phyloP scores from a whole-genome alignment of 2,113 vertebrate genomes.

The Syrmaticus mikado region DNA sequence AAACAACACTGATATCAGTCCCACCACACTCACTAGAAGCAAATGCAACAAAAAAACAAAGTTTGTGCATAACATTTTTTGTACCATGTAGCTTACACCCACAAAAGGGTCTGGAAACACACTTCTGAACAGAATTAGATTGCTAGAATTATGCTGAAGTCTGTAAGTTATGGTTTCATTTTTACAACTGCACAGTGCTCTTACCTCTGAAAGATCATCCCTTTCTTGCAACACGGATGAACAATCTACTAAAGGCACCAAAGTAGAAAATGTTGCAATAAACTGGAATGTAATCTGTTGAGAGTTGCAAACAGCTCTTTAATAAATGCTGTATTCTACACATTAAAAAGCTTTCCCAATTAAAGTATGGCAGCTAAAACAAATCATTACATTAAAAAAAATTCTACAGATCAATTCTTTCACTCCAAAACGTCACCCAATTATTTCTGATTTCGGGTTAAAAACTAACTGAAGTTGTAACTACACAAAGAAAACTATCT shows the following conservation, averaged over 20 bases:
- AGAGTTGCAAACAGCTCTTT: conserved; percentile 48
- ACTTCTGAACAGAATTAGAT: not conserved
- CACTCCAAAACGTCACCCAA: not conserved
- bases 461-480: not conserved
- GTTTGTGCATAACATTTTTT: not conserved
- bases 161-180: not conserved
- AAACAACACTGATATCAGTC: not conserved
- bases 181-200: not conserved
- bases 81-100: fast-evolving
- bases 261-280: conserved; percentile 98
- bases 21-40: not conserved
- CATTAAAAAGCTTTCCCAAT: not conserved
- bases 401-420: not conserved
- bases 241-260: conserved; percentile 99
- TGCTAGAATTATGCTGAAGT: not conserved
- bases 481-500: not conserved
- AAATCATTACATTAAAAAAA: not conserved
- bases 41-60: not conserved
- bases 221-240: conserved; percentile 93
- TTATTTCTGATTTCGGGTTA: not conserved
- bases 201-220: conserved; percentile 93
- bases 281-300: conserved; percentile 98
- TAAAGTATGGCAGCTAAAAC: not conserved
- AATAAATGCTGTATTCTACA: not conserved
- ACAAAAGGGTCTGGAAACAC: not conserved